phyloP scores from a whole-genome alignment of 2,113 vertebrate species.

The Spheniscus mendiculus region DNA sequence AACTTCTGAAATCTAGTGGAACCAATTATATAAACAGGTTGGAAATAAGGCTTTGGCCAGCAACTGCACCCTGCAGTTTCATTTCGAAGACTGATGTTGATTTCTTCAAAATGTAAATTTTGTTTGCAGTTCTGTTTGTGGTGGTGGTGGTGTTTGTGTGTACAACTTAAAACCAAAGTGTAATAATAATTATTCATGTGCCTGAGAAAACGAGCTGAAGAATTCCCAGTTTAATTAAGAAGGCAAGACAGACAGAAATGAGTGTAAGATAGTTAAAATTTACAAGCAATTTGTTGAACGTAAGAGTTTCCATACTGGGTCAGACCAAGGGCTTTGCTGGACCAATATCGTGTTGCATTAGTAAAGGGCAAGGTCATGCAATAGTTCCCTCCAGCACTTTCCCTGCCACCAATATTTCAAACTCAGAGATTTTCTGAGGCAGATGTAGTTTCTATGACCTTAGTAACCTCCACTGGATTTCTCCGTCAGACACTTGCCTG shows the following conservation, averaged over 20 bases:
- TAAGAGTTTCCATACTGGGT: background rate
- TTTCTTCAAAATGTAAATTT: background rate
- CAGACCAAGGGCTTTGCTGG: background rate
- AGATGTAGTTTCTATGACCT: background rate
- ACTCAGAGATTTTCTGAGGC: background rate
- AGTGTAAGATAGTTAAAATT: background rate
- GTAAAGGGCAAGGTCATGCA: background rate
- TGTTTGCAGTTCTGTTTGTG: background rate
- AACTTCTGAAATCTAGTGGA: background rate
- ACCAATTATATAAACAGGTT: background rate
- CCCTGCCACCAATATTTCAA: background rate
- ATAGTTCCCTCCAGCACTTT: background rate
- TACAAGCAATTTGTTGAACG: background rate
- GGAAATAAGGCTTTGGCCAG: background rate
- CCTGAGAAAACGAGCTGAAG: background rate
- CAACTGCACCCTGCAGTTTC: background rate
- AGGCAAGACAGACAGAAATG: background rate
- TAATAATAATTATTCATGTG: background rate
- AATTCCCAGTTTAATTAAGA: background rate
- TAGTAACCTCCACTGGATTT: background rate
- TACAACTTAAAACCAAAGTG: background rate
- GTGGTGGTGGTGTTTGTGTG: background rate
- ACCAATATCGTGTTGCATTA: rapidly evolving
- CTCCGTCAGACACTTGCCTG: rapidly evolving
- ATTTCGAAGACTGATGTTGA: background rate